Evolutionary conservation across 2,113 vertebrate genomes (phyloP).

Genomic region (Pygoscelis antarcticus): DNA sequence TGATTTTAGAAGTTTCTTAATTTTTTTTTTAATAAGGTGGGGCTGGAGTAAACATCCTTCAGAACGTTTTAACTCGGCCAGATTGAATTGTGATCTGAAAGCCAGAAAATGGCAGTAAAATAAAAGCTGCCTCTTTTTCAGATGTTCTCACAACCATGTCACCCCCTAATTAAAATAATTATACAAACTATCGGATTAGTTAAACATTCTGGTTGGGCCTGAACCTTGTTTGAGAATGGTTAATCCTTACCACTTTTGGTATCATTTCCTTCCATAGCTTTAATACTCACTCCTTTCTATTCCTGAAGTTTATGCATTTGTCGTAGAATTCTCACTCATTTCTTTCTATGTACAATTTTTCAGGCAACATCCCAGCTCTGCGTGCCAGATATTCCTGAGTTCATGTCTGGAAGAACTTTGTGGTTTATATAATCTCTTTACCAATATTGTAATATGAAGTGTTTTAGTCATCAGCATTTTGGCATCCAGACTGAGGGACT

Average conservation of each 20-base stretch:
- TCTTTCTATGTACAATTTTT: neutral
- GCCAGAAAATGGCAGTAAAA: neutral
- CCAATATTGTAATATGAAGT: neutral
- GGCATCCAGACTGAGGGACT: neutral
- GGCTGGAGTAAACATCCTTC: neutral
- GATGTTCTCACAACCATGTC: neutral
- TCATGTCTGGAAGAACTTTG: neutral
- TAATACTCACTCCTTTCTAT: constrained; percentile 19
- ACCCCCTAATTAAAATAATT: neutral
- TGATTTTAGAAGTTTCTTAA: neutral
- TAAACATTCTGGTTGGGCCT: neutral
- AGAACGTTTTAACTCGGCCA: neutral
- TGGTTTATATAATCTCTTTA: neutral
- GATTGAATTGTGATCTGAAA: neutral
- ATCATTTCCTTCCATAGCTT: constrained; percentile 29
- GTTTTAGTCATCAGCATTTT: neutral
- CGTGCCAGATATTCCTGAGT: neutral
- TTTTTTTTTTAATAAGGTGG: neutral
- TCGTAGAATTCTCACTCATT: neutral
- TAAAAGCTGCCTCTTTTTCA: neutral
- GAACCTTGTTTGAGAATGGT: neutral
- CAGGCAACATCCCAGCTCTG: fast-evolving
- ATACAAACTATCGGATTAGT: neutral
- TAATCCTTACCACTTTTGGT: constrained; percentile 10
- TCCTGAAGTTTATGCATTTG: neutral